Evolutionary conservation across 2,113 vertebrate species (phyloP).

Genomic region (Paracyprichromis sp.): DNA sequence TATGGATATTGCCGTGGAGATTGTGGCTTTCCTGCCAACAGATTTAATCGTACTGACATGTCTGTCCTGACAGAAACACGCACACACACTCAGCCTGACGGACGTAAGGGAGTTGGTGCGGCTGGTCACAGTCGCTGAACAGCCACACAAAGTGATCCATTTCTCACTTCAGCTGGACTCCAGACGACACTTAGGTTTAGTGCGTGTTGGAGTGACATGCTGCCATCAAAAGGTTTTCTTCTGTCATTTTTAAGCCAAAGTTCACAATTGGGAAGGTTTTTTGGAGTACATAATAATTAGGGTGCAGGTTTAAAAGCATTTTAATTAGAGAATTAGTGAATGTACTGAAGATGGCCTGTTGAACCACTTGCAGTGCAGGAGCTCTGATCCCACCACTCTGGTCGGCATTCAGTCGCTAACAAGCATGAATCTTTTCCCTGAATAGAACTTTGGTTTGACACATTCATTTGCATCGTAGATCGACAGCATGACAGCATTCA

Average conservation of each 20-base stretch:
- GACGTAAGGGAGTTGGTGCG: background rate
- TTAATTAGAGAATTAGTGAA: background rate
- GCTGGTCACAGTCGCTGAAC: background rate
- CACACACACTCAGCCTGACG: background rate
- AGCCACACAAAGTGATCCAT: background rate
- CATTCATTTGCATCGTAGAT: background rate
- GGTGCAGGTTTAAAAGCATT: background rate
- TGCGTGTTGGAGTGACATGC: background rate
- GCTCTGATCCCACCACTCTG: background rate
- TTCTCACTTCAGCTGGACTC: background rate
- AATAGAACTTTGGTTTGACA: background rate
- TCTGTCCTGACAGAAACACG: background rate
- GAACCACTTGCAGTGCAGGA: background rate
- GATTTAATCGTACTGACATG: background rate
- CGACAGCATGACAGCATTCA: background rate
- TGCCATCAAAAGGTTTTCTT: background rate
- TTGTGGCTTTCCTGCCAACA: background rate
- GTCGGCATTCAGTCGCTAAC: background rate
- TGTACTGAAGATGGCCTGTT: background rate
- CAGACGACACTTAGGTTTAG: background rate
- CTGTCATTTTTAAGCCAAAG: background rate
- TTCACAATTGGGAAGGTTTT: background rate
- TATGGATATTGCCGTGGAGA: background rate
- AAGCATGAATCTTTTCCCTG: background rate
- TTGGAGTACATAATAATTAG: background rate